A percentile compares a stretch with the other conserved stretches of the same genome.
These are phyloP conservation scores for Brachypalpus laphriformis DNA, from an alignment of 2,888 invertebrate species.

Conservation along the genomic window DNA sequence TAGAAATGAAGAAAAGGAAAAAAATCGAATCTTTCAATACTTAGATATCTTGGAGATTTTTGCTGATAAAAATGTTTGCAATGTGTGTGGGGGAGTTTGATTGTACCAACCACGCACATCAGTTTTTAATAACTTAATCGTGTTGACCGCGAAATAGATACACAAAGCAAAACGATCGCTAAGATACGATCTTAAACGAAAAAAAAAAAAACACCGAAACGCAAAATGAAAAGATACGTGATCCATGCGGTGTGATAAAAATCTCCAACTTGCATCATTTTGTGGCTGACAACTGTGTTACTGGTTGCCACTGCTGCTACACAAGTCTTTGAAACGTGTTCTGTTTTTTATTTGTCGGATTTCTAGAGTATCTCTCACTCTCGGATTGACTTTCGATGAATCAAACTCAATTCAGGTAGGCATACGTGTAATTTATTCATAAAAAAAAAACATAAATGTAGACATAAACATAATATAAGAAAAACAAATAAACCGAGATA, in stretches of 20 bases:
- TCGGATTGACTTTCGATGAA: slow-evolving; percentile 71
- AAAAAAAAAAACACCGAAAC: slow-evolving; percentile 37
- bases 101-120: slow-evolving; percentile 51
- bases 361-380: slow-evolving; percentile 56
- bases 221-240: slow-evolving; percentile 61
- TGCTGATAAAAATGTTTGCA: slow-evolving; percentile 9
- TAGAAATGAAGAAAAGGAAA: not conserved
- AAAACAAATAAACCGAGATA: slow-evolving; percentile 25
- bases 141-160: slow-evolving; percentile 68
- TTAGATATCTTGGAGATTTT: slow-evolving; percentile 8
- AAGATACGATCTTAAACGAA: slow-evolving; percentile 53
- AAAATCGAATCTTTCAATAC: not conserved
- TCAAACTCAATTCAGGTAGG: slow-evolving; percentile 72
- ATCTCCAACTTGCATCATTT: slow-evolving; percentile 71
- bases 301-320: slow-evolving; percentile 48
- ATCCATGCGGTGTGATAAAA: slow-evolving; percentile 63
- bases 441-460: slow-evolving; percentile 32
- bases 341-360: slow-evolving; percentile 35
- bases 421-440: slow-evolving; percentile 71
- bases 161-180: slow-evolving; percentile 48
- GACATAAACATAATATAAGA: slow-evolving; percentile 35
- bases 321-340: slow-evolving; percentile 60
- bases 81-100: slow-evolving; percentile 44
- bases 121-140: slow-evolving; percentile 67
- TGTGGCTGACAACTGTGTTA: slow-evolving; percentile 71